Base-by-base conservation (phyloP, 2,113 vertebrate genomes). In the Larimichthys crocea region DNA sequence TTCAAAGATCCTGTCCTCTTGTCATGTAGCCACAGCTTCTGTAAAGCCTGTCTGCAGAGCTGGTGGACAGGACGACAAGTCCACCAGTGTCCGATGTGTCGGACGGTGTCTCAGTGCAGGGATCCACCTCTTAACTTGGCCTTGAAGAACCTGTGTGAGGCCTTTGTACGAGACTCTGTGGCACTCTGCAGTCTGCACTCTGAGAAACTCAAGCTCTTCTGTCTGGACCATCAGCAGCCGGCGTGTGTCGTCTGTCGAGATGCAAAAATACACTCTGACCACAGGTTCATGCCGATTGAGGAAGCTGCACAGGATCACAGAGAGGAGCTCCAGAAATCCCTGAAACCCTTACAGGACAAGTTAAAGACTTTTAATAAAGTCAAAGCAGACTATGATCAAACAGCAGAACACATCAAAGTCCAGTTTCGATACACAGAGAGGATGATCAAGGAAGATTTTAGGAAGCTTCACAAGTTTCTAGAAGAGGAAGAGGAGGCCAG, bases 11-110 rank as follows among this genome's bases (percentile, higher is more conserved):
- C 76, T 0, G 75, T 86, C 20, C 74, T 83, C 1, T 61, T 85
- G n/a, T 50, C 46, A 5, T 87, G 82, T 15, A 66, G 68, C 75
- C 85, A 87, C 77, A 72, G 72, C 48, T 75, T 80, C 71, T 86
- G 65, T n/a, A 55, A 52, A 56, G 42, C 29, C 9, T 76, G 72
- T 50, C 48, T 82, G 67, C 74, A 77, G 82, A 49, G 42, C 46
- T 76, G 84, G 84, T 87, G 82, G 80, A 66, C 15, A 7, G 59
- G 16, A 10, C 84, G 74, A 17, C 68, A 26, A 22, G 3, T 53
- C 31, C 55, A n/a, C 1, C 31, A 78, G n/a, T 84, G 83, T 24
- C 78, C 65, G 12, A 14, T 76, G 3, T 84, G 71, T 44, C 50
- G 67, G 24, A 24, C 42, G 12, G 40, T 20, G 1, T 79, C 69